Conservation (phyloP, 1,140 invertebrate species). For the Neodiprion fabricii region DNA sequence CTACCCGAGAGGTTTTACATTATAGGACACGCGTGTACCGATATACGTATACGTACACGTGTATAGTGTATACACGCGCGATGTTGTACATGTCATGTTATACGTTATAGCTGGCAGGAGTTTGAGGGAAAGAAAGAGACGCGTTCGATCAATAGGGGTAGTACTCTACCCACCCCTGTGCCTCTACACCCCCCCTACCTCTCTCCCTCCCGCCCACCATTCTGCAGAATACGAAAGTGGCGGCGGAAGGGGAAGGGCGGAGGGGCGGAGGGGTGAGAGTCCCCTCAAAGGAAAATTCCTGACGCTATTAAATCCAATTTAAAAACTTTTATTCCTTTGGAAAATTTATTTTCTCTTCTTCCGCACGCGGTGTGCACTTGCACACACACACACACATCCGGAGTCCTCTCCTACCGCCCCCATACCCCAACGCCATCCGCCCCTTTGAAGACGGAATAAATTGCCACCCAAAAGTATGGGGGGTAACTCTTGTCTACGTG, state of each 20-base stretch:
- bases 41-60: too few relatives aligned
- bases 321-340: constrained; percentile 55
- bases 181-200: not conserved
- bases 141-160: constrained; percentile 22
- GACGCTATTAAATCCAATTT: constrained; percentile 61
- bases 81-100: too few relatives aligned
- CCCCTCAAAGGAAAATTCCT: constrained; percentile 59
- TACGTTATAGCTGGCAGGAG: too few relatives aligned
- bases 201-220: not conserved
- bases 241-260: constrained; percentile 13
- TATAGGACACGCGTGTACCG: too few relatives aligned
- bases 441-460: not conserved
- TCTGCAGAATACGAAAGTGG: constrained; percentile 11
- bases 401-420: constrained; percentile 3
- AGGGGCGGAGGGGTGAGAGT: constrained; percentile 28
- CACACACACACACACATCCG: too few relatives aligned
- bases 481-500: not conserved
- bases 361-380: not conserved
- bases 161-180: constrained; percentile 11
- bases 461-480: not conserved
- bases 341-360: constrained; percentile 37
- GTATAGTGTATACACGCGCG: too few relatives aligned
- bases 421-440: constrained; percentile 3
- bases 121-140: too few relatives aligned
- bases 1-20: too few relatives aligned